A percentile compares a stretch with the other conserved stretches of the same genome.
Conservation (phyloP, 2,888 invertebrate species). For the Chorisops tibialis region DNA sequence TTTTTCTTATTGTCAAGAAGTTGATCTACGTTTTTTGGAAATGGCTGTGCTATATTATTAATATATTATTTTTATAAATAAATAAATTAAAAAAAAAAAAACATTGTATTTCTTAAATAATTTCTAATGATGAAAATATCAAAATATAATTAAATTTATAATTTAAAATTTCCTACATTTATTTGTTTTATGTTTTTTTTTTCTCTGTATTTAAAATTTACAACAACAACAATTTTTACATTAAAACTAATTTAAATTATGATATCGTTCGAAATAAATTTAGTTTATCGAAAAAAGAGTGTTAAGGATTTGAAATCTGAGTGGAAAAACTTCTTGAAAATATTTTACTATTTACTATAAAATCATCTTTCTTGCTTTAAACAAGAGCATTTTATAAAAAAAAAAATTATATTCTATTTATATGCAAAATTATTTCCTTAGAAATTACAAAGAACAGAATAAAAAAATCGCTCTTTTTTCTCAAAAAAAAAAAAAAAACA, state of each 20-base stretch:
- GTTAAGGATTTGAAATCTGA: slow-evolving; percentile 21
- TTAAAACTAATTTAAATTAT: neutral
- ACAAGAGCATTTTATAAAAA: slow-evolving; percentile 23
- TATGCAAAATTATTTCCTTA: neutral
- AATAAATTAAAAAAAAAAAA: neutral
- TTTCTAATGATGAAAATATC: neutral
- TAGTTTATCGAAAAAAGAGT: slow-evolving; percentile 32
- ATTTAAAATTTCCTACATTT: neutral
- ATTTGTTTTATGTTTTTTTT: neutral
- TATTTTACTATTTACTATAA: slow-evolving; percentile 34
- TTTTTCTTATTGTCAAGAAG: slow-evolving; percentile 67
- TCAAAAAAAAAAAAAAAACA: slow-evolving; percentile 26
- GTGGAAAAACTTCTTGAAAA: slow-evolving; percentile 53
- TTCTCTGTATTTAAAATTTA: neutral
- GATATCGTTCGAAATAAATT: neutral
- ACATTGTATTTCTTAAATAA: slow-evolving; percentile 13
- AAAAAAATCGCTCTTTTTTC: slow-evolving; percentile 32
- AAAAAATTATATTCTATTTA: slow-evolving; percentile 9
- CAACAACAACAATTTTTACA: neutral
- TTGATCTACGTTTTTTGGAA: slow-evolving; percentile 93
- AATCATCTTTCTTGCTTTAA: slow-evolving; percentile 27
- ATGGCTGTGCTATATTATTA: slow-evolving; percentile 64
- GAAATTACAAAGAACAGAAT: slow-evolving; percentile 1
- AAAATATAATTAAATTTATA: neutral
- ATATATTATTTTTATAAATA: slow-evolving; percentile 33